Base-by-base conservation (phyloP, 2,113 vertebrate genomes). In the Nothocercus julius region DNA sequence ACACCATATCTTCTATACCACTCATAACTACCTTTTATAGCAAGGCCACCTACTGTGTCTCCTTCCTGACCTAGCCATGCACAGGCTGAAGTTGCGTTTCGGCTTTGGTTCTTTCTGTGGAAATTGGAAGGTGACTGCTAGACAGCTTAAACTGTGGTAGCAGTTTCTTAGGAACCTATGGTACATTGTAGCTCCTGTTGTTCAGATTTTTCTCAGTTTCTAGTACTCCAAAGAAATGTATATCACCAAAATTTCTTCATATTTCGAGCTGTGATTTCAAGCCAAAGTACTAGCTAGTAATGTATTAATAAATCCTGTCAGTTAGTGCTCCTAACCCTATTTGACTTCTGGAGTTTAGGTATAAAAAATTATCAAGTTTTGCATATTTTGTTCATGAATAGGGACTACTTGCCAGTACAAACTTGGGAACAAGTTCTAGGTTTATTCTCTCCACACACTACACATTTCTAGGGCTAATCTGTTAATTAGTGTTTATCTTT, bases 301-400 rank as follows among this genome's bases (percentile, higher is more conserved):
- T 10, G 1, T 0, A 4, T 3, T 25, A 25, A 59, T 15, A 72
- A 54, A 75, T 62, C 54, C 84, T 0, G 25, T 42, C 30, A 22
- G 6, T 80, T 68, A 32, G 30, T 63, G 22, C 9, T 75, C n/a
- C 8, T 75, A 75, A 12, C 6, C 36, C 8, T 13, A n/a, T 34
- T 79, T 78, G 25, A 62, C 68, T 72, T 75, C 38, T 81, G 20
- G 10, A 72, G 19, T 3, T 25, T 5, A 68, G 20, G 11, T 90
- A 82, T 84, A 36, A 94, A 87, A 54, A 24, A 49, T 25, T 58
- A 28, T 32, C 30, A 25, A 5, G 2, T 47, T 81, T n/a, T 66
- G 6, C 2, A 2, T 9, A 59, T 73, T 2, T 22, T 66, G 32
- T 34, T 80, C 15, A 44, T 6, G 27, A 45, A 1, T 45, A 79